Evolutionary conservation across 2,888 invertebrate genomes (phyloP).

Genomic region (Megalurothrips usitatus): DNA sequence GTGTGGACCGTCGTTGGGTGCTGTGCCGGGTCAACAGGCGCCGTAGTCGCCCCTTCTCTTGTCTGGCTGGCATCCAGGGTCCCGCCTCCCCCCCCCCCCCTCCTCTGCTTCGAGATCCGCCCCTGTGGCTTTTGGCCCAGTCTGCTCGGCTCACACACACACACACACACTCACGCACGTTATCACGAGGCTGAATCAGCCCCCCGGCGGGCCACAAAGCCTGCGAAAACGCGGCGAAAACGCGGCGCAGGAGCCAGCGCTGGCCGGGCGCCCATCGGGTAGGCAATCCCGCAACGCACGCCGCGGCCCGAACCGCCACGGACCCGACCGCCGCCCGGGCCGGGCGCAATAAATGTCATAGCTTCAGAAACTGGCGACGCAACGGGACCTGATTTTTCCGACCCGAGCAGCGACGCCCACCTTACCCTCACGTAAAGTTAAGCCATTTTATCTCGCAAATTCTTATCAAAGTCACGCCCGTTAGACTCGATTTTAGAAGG

Average conservation of each 20-base stretch:
- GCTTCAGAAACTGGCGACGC: too few species aligned
- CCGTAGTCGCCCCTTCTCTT: neutral
- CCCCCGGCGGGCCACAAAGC: neutral
- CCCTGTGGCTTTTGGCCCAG: neutral
- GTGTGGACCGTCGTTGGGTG: neutral
- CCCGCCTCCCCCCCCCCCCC: neutral
- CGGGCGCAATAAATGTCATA: too few species aligned
- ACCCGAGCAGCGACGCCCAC: too few species aligned
- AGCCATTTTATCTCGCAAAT: too few species aligned
- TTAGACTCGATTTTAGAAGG: too few species aligned
- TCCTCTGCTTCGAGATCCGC: neutral
- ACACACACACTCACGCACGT: neutral
- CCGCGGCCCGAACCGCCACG: neutral
- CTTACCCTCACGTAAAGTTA: too few species aligned
- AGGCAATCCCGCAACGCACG: neutral
- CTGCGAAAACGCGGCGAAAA: neutral
- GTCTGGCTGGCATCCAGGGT: slow-evolving; percentile 6
- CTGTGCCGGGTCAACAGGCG: slow-evolving; percentile 17
- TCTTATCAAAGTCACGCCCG: too few species aligned
- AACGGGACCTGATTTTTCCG: too few species aligned
- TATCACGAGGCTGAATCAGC: slow-evolving; percentile 8
- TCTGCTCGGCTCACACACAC: slow-evolving; percentile 4
- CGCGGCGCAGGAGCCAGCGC: neutral
- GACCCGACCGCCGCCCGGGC: neutral
- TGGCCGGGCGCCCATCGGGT: neutral